Conservation (phyloP, 2,888 invertebrate genomes). For the Therioaphis trifolii region DNA sequence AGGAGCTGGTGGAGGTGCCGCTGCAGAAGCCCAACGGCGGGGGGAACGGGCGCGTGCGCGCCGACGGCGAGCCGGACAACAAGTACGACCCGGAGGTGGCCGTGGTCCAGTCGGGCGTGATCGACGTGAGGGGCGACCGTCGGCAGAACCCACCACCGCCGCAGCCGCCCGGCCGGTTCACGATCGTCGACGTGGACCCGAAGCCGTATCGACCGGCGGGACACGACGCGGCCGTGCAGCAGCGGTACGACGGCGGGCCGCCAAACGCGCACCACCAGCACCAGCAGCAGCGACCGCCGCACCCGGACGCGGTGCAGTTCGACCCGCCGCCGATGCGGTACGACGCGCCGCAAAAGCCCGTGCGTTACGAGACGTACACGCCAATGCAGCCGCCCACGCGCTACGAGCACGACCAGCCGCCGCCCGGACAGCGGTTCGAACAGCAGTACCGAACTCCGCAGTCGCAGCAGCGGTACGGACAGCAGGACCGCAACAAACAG, state of each 20-base stretch:
- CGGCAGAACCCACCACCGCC: slow-evolving; percentile 17
- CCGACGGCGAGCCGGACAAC: not conserved
- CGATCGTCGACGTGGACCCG: slow-evolving; percentile 65
- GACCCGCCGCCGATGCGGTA: slow-evolving; percentile 29
- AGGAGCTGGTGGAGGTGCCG: slow-evolving; percentile 51
- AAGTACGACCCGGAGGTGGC: slow-evolving; percentile 48
- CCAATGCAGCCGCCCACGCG: slow-evolving; percentile 20
- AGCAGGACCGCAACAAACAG: not conserved
- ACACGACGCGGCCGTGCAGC: too few species aligned
- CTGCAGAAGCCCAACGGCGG: slow-evolving; percentile 10
- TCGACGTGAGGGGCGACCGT: slow-evolving; percentile 63
- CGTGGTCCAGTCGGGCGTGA: slow-evolving; percentile 63
- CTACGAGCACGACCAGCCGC: slow-evolving; percentile 13
- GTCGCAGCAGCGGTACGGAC: not conserved
- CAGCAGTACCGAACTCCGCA: slow-evolving; percentile 11
- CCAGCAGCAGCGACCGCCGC: not conserved
- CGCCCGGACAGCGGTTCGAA: not conserved
- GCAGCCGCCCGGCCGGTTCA: slow-evolving; percentile 63
- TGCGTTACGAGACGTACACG: slow-evolving; percentile 30
- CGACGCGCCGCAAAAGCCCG: slow-evolving; percentile 35
- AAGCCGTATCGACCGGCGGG: slow-evolving; percentile 61
- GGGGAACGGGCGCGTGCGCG: not conserved
- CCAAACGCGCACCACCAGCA: not conserved
- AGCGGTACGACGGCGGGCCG: too few species aligned
- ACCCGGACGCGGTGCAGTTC: not conserved